Base-by-base conservation (phyloP, 2,888 invertebrate species). In the Isoperla grammatica region DNA sequence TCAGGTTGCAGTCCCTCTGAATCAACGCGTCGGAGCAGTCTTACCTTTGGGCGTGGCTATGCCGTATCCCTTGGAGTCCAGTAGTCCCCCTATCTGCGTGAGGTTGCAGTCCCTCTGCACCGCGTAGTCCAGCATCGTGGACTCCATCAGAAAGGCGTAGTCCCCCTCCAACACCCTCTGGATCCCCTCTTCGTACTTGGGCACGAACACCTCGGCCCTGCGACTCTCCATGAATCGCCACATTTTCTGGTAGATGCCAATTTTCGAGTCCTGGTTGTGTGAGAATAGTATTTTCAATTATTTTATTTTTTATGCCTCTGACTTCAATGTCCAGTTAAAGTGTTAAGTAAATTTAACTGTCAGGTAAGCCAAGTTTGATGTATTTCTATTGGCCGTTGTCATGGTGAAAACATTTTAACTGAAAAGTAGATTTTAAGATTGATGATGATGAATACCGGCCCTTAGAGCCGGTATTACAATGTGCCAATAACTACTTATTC, bases 81-180 rank as follows among this genome's bases (percentile, higher is more conserved):
- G 75, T 23, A 87, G 78, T 0, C 96, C 96, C 0, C 96, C 97
- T 58, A 98, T 91, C 78, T 97, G 96, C n/a, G 95, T 97, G 55
- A 98, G 78, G 72, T 97, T 95, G 71, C 97, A 98, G 72, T 97
- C 91, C 49, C 96, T 78, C 75, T 94, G 90, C n/a, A 94, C 92
- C 9, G 88, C 85, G 71, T 96, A 99, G 74, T 99, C 98, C 63
- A 98, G 77, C 88, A 95, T 95, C 0, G 97, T 95, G 0, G 95
- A 96, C 77, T 99, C 98, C 92, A 98, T 96, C 15, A 99, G 81
- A 72, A 95, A 99, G 0, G 98, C 98, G 74, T 97, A 99, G 75
- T 96, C 90, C 1, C 90, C 95, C 56, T 84, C 83, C 54, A 93
- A 77, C 0, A 96, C 97, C 50, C 88, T 78, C 67, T 86, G 81